Conservation (phyloP, 2,113 vertebrate genomes). For the Poeciliopsis retropinna region DNA sequence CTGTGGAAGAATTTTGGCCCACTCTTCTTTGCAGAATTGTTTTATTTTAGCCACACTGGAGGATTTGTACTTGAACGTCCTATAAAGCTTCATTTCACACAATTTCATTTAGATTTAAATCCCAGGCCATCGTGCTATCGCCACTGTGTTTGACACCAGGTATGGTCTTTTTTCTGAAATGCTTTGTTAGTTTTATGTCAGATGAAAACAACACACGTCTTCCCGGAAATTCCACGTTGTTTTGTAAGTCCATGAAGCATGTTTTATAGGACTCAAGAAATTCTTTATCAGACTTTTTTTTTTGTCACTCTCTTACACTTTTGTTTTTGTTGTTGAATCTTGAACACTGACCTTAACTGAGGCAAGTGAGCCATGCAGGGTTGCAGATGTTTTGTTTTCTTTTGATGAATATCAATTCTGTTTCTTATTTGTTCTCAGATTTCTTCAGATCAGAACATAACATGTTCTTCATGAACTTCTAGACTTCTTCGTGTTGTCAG, state of each 20-base stretch:
- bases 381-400: background rate
- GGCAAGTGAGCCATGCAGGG: background rate
- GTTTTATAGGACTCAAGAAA: background rate
- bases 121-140: background rate
- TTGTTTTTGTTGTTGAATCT: background rate
- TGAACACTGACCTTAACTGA: background rate
- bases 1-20: background rate
- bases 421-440: background rate
- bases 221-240: background rate
- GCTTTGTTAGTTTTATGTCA: too few species aligned
- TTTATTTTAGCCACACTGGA: background rate
- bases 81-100: background rate
- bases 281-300: background rate
- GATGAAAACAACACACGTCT: background rate
- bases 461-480: background rate
- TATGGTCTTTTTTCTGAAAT: background rate
- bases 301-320: background rate
- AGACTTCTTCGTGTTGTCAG: background rate
- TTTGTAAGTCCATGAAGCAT: background rate
- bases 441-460: background rate
- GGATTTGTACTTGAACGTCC: background rate
- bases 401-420: background rate
- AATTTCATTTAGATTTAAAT: background rate
- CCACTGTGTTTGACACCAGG: background rate
- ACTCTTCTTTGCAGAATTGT: background rate